Percentiles rank a stretch among this genome's conserved stretches.
Evolutionary conservation across 2,888 invertebrate genomes (phyloP).

Genomic region (Apotomis turbidana): DNA sequence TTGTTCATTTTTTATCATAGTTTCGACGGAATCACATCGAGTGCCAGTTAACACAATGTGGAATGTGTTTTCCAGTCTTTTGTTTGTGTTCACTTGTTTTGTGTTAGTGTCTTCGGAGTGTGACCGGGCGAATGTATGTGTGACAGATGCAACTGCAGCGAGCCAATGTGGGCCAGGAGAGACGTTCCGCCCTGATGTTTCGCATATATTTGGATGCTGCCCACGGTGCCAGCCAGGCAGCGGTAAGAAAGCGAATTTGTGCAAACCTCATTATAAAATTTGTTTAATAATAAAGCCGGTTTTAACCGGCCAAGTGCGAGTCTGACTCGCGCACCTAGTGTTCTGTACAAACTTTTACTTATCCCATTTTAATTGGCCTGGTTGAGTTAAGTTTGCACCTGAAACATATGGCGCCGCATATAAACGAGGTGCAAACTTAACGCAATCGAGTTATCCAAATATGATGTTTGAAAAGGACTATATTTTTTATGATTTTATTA

Average conservation of each 20-base stretch:
- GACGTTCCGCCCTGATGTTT: slow-evolving; percentile 56
- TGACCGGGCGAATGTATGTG: slow-evolving; percentile 65
- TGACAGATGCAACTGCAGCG: slow-evolving; percentile 62
- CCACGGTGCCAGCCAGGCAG: slow-evolving; percentile 64
- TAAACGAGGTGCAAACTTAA: too few relatives aligned
- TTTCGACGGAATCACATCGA: neutral
- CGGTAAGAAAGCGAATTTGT: slow-evolving; percentile 43
- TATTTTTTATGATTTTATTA: too few relatives aligned
- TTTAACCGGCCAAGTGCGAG: too few relatives aligned
- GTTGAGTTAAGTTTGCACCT: too few relatives aligned
- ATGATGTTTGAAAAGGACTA: too few relatives aligned
- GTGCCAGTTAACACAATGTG: slow-evolving; percentile 14
- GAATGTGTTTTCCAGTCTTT: neutral
- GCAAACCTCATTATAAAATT: too few relatives aligned
- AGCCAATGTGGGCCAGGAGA: slow-evolving; percentile 58
- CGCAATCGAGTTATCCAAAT: too few relatives aligned
- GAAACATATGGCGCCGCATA: too few relatives aligned
- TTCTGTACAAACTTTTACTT: too few relatives aligned
- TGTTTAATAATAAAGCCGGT: too few relatives aligned
- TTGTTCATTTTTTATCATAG: slow-evolving; percentile 15
- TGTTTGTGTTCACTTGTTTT: slow-evolving; percentile 45
- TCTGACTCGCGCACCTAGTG: too few relatives aligned
- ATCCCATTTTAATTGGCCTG: too few relatives aligned
- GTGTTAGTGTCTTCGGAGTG: slow-evolving; percentile 57
- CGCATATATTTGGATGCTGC: slow-evolving; percentile 70